phyloP scores from a whole-genome alignment of 2,113 vertebrate species.

The Otocyon megalotis region DNA sequence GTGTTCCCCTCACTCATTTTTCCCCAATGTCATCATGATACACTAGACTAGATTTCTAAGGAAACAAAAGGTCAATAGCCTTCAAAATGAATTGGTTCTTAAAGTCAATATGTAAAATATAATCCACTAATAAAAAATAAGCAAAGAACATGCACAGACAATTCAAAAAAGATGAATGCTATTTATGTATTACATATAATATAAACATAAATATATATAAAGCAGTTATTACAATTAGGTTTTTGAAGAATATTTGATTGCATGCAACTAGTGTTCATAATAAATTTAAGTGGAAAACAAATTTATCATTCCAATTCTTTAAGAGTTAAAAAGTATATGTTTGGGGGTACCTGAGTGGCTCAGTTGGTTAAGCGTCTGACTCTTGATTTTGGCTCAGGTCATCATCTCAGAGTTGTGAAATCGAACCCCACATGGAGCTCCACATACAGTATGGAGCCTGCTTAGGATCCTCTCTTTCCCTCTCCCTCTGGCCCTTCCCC shows the following conservation, averaged over 20 bases:
- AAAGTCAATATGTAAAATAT: background rate
- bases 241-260: conserved; percentile 1
- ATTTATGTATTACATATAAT: background rate
- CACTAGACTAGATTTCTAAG: background rate
- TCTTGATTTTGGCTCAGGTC: background rate
- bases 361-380: background rate
- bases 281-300: conserved; percentile 7
- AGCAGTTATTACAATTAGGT: background rate
- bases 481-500: background rate
- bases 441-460: background rate
- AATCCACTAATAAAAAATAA: background rate
- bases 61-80: background rate
- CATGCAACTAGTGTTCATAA: background rate
- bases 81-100: background rate
- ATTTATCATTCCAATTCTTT: background rate
- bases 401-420: background rate
- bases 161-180: background rate
- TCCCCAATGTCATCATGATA: background rate
- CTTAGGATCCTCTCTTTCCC: background rate
- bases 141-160: background rate
- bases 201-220: background rate
- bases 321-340: background rate
- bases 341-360: background rate
- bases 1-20: background rate
- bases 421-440: background rate